A percentile compares a stretch with the other conserved stretches of the same genome.
These are phyloP conservation scores for Polymixis lichenea DNA, from an alignment of 2,888 invertebrate species.

Conservation along the genomic window DNA sequence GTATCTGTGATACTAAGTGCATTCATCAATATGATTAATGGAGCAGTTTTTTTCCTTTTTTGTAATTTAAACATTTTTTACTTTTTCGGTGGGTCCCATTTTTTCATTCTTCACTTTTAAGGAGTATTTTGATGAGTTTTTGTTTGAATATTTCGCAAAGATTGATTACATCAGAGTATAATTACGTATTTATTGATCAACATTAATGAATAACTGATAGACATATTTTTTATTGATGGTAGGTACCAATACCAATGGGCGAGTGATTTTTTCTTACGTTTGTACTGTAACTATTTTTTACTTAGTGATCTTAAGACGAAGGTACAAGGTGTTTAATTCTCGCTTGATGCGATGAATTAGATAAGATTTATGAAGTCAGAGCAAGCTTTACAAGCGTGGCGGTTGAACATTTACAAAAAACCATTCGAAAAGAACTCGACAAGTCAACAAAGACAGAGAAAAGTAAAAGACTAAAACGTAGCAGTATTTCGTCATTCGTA, in stretches of 20 bases:
- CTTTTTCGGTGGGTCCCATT: conserved; percentile 71
- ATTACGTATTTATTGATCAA: conserved; percentile 72
- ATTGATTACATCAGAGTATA: conserved; percentile 77
- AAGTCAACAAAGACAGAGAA: conserved; percentile 86
- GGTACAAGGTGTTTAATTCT: conserved; percentile 74
- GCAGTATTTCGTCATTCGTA: conserved; percentile 85
- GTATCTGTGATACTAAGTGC: conserved; percentile 80
- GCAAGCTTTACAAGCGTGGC: conserved; percentile 83
- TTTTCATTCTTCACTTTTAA: conserved; percentile 74
- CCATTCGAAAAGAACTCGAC: conserved; percentile 84
- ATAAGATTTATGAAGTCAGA: conserved; percentile 87
- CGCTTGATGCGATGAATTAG: conserved; percentile 82
- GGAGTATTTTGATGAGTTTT: conserved; percentile 77
- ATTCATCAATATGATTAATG: conserved; percentile 88
- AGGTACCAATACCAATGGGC: conserved; percentile 58
- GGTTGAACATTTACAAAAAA: conserved; percentile 85
- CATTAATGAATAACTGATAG: conserved; percentile 68
- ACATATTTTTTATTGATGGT: conserved; percentile 60
- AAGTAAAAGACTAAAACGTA: conserved; percentile 86
- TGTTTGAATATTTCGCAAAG: conserved; percentile 79
- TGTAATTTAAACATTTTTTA: conserved; percentile 77
- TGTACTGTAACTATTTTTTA: conserved; percentile 72
- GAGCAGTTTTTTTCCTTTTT: conserved; percentile 76
- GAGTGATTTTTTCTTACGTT: conserved; percentile 65
- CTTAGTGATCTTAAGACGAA: conserved; percentile 71